phyloP scores from a whole-genome alignment of 1,140 invertebrate species.

The Aphaenogaster ashmeadi region DNA sequence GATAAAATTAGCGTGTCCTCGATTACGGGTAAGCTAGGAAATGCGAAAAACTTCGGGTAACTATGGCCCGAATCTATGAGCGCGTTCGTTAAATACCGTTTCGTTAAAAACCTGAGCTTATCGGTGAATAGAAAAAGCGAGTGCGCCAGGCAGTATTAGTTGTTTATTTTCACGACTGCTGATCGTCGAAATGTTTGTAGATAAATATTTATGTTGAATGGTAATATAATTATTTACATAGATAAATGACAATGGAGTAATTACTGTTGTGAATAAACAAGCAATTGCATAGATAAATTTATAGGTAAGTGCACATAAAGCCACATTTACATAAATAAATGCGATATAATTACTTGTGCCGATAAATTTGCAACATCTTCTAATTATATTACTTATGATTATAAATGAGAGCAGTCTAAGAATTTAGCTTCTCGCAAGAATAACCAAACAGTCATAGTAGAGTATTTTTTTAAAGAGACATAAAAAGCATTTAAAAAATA shows the following conservation, averaged over 20 bases:
- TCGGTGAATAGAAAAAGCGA: neutral
- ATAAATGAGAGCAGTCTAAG: neutral
- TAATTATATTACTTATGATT: neutral
- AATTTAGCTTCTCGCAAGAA: neutral
- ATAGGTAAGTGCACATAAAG: neutral
- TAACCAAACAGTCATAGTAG: neutral
- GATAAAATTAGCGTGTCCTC: conserved; percentile 60
- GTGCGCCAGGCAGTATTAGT: neutral
- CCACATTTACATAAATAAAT: conserved; percentile 26
- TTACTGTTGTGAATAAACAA: neutral
- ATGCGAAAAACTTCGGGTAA: conserved; percentile 45
- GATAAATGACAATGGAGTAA: conserved; percentile 2
- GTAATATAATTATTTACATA: neutral
- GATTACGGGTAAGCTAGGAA: conserved; percentile 38
- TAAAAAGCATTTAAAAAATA: conserved; percentile 3
- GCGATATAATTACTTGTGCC: neutral
- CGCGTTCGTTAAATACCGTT: conserved; percentile 12
- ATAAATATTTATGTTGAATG: neutral
- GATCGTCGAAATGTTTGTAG: neutral
- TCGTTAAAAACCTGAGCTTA: neutral
- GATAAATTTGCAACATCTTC: neutral
- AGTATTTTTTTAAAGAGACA: neutral
- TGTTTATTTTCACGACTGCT: conserved; percentile 2
- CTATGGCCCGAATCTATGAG: neutral
- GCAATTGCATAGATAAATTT: neutral